Evolutionary conservation across 2,888 invertebrate genomes (phyloP).

Genomic region (Scrobipalpa atriplicella): DNA sequence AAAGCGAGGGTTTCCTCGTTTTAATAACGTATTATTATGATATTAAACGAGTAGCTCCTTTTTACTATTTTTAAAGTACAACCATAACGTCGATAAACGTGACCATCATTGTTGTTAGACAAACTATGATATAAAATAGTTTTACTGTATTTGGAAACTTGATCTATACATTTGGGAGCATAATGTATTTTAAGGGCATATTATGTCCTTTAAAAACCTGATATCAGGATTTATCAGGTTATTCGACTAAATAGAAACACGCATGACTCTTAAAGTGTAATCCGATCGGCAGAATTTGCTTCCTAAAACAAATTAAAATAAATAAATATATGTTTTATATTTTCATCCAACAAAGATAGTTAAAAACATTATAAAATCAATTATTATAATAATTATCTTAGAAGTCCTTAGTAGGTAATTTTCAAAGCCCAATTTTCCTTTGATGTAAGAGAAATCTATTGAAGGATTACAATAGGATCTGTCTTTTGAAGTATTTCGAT

Average conservation of each 20-base stretch:
- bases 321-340: no score
- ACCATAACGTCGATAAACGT: background rate
- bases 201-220: no score
- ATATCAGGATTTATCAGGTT: no score
- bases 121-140: no score
- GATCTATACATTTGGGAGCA: no score
- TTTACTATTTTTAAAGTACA: background rate
- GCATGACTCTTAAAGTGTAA: no score
- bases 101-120: background rate
- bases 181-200: no score
- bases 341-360: background rate
- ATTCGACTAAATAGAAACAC: no score
- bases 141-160: no score
- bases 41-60: constrained; percentile 2
- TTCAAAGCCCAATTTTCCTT: constrained; percentile 52
- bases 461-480: constrained; percentile 54
- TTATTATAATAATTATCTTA: constrained; percentile 48
- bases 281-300: no score
- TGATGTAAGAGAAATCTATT: constrained; percentile 56
- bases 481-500: constrained; percentile 55
- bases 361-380: constrained; percentile 52
- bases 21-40: constrained; percentile 10
- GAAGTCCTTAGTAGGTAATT: constrained; percentile 45
- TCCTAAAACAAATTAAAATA: no score
- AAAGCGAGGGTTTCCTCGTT: constrained; percentile 45